Evolutionary conservation across 2,113 vertebrate genomes (phyloP).

Genomic region (Lasiurus borealis): DNA sequence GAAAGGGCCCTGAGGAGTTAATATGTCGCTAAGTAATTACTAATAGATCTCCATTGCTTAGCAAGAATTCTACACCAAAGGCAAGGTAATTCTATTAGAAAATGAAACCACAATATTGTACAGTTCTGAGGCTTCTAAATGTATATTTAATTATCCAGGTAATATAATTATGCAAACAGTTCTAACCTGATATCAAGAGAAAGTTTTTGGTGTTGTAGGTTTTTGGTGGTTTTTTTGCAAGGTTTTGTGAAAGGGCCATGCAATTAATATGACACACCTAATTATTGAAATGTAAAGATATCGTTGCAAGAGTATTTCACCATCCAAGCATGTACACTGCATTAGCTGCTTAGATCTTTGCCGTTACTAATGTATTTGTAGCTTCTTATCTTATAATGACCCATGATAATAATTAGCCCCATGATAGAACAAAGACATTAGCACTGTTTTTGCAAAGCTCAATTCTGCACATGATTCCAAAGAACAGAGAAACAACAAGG

Average conservation of each 20-base stretch:
- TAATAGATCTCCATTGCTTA: conserved; percentile 51
- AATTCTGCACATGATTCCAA: not conserved
- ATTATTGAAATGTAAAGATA: conserved; percentile 48
- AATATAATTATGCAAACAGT: conserved; percentile 84
- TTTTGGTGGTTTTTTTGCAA: not conserved
- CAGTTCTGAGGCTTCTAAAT: conserved; percentile 70
- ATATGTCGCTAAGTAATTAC: conserved; percentile 63
- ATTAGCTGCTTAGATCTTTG: conserved; percentile 62
- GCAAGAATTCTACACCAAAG: conserved; percentile 74
- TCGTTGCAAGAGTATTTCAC: conserved; percentile 66
- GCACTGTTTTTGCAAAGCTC: conserved; percentile 17
- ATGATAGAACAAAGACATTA: conserved; percentile 34
- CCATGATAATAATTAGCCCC: conserved; percentile 67
- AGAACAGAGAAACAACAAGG: conserved; percentile 13
- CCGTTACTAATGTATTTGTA: conserved; percentile 63
- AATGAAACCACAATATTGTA: conserved; percentile 58
- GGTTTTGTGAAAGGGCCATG: conserved; percentile 70
- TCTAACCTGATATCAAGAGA: conserved; percentile 83
- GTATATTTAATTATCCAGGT: conserved; percentile 86
- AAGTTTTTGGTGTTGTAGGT: conserved; percentile 63
- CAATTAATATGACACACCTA: conserved; percentile 81
- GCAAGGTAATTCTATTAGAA: conserved; percentile 82
- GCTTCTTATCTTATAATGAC: conserved; percentile 70
- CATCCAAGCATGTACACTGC: not conserved
- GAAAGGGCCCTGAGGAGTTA: not conserved